Conservation (phyloP, 2,797 vertebrate genomes). For the Rhinoraja longicauda region DNA sequence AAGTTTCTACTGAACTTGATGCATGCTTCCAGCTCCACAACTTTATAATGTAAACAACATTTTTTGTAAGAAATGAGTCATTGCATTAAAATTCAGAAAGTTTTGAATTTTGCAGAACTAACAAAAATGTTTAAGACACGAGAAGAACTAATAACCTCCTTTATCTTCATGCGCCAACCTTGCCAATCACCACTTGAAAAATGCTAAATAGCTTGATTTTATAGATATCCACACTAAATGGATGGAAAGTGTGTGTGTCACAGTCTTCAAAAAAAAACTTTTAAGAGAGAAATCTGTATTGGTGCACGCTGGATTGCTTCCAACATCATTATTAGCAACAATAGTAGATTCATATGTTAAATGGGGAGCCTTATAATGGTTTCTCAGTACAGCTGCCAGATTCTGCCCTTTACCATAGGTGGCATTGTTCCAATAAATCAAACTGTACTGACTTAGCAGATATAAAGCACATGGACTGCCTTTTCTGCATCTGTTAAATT, state of each 20-base stretch:
- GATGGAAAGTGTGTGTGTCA: neutral
- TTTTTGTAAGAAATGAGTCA: constrained; percentile 21
- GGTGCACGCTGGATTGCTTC: neutral
- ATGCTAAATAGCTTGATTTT: constrained; percentile 1
- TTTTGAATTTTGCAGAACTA: neutral
- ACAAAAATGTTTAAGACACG: neutral
- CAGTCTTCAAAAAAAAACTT: neutral
- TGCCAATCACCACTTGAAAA: constrained; percentile 12
- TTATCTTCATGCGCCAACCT: neutral
- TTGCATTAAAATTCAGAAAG: neutral
- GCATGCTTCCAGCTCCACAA: neutral
- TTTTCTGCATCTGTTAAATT: neutral
- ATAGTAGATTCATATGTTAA: constrained; percentile 31
- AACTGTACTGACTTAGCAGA: constrained; percentile 7
- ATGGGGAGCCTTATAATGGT: neutral
- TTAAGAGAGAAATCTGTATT: neutral
- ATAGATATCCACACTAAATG: neutral
- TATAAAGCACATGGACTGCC: neutral
- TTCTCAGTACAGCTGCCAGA: constrained; percentile 25
- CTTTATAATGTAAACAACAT: neutral
- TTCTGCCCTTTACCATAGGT: constrained; percentile 11
- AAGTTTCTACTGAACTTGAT: neutral
- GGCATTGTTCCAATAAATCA: constrained; percentile 31
- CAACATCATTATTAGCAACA: constrained; percentile 6
- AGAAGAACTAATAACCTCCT: neutral